Conservation (phyloP, 2,797 vertebrate species). For the Melanotaenia boesemani region DNA sequence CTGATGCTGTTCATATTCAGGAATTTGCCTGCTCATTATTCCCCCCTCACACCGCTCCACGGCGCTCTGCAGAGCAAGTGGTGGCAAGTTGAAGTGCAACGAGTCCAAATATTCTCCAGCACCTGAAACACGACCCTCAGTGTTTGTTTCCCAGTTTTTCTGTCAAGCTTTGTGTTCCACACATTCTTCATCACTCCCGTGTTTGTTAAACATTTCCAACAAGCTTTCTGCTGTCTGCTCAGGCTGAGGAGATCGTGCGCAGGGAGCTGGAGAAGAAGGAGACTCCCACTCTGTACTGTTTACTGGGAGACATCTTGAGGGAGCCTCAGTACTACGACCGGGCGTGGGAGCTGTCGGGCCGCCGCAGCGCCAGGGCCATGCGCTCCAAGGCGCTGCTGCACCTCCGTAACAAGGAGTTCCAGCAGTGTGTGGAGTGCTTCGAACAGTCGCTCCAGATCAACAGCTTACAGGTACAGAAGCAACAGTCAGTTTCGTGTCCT, state of each 20-base stretch:
- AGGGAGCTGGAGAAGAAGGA: conserved; percentile 92
- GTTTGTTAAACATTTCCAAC: background rate
- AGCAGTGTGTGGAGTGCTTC: conserved; percentile 91
- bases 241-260: conserved; percentile 94
- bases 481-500: background rate
- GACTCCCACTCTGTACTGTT: conserved; percentile 89
- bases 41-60: conserved; percentile 3
- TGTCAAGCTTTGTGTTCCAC: background rate
- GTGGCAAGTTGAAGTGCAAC: conserved; percentile 20
- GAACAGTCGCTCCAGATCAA: conserved; percentile 91
- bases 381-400: conserved; percentile 94
- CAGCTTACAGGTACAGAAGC: conserved; percentile 87
- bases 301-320: conserved; percentile 92
- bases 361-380: conserved; percentile 91
- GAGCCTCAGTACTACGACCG: conserved; percentile 91
- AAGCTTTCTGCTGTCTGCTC: background rate
- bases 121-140: conserved; percentile 12
- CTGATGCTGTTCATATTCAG: conserved; percentile 3
- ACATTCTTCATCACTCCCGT: too few relatives aligned
- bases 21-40: conserved; percentile 24
- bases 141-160: background rate
- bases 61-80: conserved; percentile 10
- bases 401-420: conserved; percentile 88
- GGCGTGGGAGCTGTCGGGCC: conserved; percentile 92
- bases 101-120: conserved; percentile 17